Evolutionary conservation across 2,888 invertebrate genomes (phyloP).

Genomic region (Polydrusus tereticollis): DNA sequence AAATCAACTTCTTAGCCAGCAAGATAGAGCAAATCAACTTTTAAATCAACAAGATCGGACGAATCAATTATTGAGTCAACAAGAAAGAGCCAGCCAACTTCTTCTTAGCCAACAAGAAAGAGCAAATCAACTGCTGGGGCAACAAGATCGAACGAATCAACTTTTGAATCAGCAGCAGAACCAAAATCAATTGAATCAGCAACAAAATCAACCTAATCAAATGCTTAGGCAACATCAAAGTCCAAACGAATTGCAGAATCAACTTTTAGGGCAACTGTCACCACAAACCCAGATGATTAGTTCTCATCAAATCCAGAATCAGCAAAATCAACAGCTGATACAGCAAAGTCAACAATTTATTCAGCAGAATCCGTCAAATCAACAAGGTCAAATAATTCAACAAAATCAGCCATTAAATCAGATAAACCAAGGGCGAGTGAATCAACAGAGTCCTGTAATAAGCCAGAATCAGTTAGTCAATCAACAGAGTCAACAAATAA

Average conservation of each 20-base stretch:
- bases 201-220: slow-evolving; percentile 50
- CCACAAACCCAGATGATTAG: slow-evolving; percentile 7
- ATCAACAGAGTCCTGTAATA: slow-evolving; percentile 19
- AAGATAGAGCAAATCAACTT: slow-evolving; percentile 42
- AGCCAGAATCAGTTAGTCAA: slow-evolving; percentile 31
- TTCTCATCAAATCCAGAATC: slow-evolving; percentile 3
- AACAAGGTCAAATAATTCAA: slow-evolving; percentile 51
- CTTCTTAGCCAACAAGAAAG: slow-evolving; percentile 28
- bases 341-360: slow-evolving; percentile 30
- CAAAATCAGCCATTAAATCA: slow-evolving; percentile 44
- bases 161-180: slow-evolving; percentile 23
- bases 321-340: slow-evolving; percentile 14
- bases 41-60: slow-evolving; percentile 66
- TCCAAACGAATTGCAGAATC: slow-evolving; percentile 49
- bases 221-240: slow-evolving; percentile 47
- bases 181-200: slow-evolving; percentile 31
- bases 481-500: slow-evolving; percentile 41
- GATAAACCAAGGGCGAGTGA: slow-evolving; percentile 12
- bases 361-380: slow-evolving; percentile 52
- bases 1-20: slow-evolving; percentile 61
- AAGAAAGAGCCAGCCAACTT: slow-evolving; percentile 36
- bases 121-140: slow-evolving; percentile 47
- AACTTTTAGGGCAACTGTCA: slow-evolving; percentile 49
- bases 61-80: slow-evolving; percentile 68
- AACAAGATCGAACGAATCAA: slow-evolving; percentile 31